Evolutionary conservation across 2,888 invertebrate genomes (phyloP).

Genomic region (Chrysopilus asiliformis): DNA sequence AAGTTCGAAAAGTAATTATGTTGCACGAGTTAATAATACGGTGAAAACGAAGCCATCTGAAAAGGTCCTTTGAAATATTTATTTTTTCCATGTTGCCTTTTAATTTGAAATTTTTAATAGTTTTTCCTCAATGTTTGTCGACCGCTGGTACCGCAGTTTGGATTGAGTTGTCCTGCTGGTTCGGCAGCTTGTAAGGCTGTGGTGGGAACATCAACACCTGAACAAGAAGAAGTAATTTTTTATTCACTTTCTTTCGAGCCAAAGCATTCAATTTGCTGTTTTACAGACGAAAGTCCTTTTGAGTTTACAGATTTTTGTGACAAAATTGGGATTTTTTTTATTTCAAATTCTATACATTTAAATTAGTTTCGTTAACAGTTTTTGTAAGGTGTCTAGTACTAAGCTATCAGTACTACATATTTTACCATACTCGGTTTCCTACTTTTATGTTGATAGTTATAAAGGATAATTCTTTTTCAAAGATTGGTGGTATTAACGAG

Average conservation of each 20-base stretch:
- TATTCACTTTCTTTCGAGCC: conserved; percentile 21
- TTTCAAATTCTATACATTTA: too few species aligned
- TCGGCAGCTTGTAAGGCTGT: conserved; percentile 31
- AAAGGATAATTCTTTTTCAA: too few species aligned
- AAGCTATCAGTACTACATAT: too few species aligned
- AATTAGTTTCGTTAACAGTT: too few species aligned
- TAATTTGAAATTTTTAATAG: conserved; percentile 14
- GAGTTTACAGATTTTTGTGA: too few species aligned
- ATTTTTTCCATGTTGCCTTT: conserved; percentile 4
- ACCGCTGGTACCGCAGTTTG: conserved; percentile 32
- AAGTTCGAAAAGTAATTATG: conserved; percentile 31
- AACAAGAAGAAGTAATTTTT: conserved; percentile 32
- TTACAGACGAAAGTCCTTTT: too few species aligned
- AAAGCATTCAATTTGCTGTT: too few species aligned
- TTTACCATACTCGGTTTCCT: too few species aligned
- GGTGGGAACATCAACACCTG: conserved; percentile 23
- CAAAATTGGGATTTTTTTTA: too few species aligned
- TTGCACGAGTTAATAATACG: conserved; percentile 27
- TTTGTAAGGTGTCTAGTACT: too few species aligned
- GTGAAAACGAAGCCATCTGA: conserved; percentile 23
- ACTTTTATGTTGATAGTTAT: too few species aligned
- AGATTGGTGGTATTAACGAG: too few species aligned
- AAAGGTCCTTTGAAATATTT: background rate
- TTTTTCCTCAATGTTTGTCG: conserved; percentile 35
- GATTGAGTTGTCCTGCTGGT: conserved; percentile 32